Evolutionary conservation across 2,113 vertebrate species (phyloP), one percentile per base, ranked within the genome.

Genomic region (Struthidea cinerea): DNA sequence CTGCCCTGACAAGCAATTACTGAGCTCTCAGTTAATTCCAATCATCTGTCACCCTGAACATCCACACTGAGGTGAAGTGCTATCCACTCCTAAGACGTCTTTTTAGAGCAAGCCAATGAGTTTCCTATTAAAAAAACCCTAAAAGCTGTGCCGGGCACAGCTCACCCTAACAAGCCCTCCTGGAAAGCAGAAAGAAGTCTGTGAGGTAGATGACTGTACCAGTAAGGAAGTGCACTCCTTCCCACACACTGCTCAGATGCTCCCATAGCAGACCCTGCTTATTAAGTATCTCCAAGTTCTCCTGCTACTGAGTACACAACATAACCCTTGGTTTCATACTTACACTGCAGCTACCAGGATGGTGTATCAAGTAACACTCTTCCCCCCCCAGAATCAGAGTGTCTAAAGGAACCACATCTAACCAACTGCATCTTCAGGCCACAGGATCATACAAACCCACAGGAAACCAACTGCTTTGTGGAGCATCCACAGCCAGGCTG

Each of bases 381-480:
- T 37, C 5, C 4, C 4, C 2, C 42, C 35, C 16, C 8, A 28
- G 9, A 65, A 69, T 57, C 53, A 33, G 32, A n/a, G 68, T 14
- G 11, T 22, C 32, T n/a, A 30, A 61, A 82, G n/a, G 26, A 84
- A 75, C 22, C 16, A 3, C 56, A 85, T n/a, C 8, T 19, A 89
- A 79, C 33, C 21, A 60, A 46, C 30, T 39, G 41, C 15, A 14
- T 35, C 53, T 70, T 47, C 71, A 73, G 59, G 73, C 49, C 5
- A 12, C 26, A 57, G 56, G 55, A 84, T 61, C 64, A 39, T 39
- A 55, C 2, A 85, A 28, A 55, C 13, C 32, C 28, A 37, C 11
- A 61, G 28, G 15, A 91, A 55, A 78, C 14, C 41, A 83, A 14
- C 9, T 52, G 33, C 42, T 30, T 13, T 0, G 0, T 17, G 13